Evolutionary conservation across 2,888 invertebrate genomes (phyloP), one percentile per base, ranked within the genome.

Genomic region (Cerceris rybyensis): DNA sequence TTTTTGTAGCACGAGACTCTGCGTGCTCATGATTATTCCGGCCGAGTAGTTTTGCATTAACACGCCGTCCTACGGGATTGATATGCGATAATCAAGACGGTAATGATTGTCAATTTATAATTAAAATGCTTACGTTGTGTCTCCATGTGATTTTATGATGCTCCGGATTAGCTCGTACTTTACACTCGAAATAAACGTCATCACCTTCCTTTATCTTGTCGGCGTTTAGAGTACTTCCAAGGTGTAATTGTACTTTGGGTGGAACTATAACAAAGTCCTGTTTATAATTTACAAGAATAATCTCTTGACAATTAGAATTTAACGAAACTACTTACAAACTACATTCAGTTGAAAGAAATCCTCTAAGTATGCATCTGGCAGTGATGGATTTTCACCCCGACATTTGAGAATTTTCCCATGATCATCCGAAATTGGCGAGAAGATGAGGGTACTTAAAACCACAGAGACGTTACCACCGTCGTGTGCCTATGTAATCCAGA

Each of bases 21-120:
- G 96, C 80, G 97, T 97, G 93, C 97, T 97, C 91, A 98, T 96
- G 88, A 98, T 97, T 84, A 98, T 94, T 70, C 98, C 97, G 70
- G 96, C 95, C 55, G 97, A 95, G 91, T 96, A 95, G 92, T 97
- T 97, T 93, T 97, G 97, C 81, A 95, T 94, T 74, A 98, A 95
- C 84, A 95, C 93, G 75, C 94, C 94, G 52, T 96, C 96, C 97
- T 97, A 93, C 71, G 65, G 81, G 49, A 17, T 63, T 9, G 14
- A 28, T 13, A 16, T 66, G 2, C 42, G 42, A 16, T n/a, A 41
- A 41, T 65, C 8, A 7, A 54, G 13, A n/a, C 58, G 39, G 64
- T 28, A 11, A 39, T 42, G 11, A 46, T 46, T 46, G 6, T 28
- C n/a, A 41, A 14, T 43, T 64, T 6, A 17, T 49, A 13, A 7